A percentile compares a stretch with the other conserved stretches of the same genome.
These are phyloP conservation scores for Cynopterus brachyotis DNA, from an alignment of 2,113 vertebrate species.

Conservation along the genomic window DNA sequence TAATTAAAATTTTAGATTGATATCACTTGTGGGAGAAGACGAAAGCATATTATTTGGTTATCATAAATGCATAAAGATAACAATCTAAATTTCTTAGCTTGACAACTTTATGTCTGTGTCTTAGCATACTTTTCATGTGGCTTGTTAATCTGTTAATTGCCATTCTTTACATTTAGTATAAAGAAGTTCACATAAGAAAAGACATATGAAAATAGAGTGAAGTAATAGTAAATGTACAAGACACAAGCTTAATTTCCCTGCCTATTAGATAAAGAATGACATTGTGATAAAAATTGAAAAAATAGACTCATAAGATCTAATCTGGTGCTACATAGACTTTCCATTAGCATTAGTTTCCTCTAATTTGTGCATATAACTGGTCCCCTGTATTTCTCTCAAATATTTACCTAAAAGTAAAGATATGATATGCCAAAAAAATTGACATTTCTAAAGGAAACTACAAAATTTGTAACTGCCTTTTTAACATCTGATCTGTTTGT, in stretches of 20 bases:
- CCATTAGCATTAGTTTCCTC: background rate
- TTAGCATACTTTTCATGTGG: background rate
- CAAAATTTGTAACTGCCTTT: background rate
- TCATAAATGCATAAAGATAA: background rate
- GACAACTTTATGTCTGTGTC: background rate
- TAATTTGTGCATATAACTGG: background rate
- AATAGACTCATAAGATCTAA: background rate
- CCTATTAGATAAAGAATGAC: background rate
- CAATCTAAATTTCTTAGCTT: background rate
- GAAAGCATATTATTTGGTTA: slow-evolving; percentile 39
- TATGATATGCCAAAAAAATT: background rate
- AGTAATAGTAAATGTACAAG: background rate
- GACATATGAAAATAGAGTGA: background rate
- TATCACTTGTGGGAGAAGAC: background rate
- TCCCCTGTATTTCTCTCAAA: background rate
- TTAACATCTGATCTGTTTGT: background rate
- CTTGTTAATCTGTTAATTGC: background rate
- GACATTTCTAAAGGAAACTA: background rate
- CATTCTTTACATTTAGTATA: background rate
- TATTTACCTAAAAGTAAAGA: background rate
- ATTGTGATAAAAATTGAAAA: background rate
- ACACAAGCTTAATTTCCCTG: background rate
- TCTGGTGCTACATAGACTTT: background rate
- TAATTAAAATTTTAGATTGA: background rate
- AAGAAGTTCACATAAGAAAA: background rate